Base-by-base conservation (phyloP, 2,113 vertebrate species). In the Andinoacara biseriatus region DNA sequence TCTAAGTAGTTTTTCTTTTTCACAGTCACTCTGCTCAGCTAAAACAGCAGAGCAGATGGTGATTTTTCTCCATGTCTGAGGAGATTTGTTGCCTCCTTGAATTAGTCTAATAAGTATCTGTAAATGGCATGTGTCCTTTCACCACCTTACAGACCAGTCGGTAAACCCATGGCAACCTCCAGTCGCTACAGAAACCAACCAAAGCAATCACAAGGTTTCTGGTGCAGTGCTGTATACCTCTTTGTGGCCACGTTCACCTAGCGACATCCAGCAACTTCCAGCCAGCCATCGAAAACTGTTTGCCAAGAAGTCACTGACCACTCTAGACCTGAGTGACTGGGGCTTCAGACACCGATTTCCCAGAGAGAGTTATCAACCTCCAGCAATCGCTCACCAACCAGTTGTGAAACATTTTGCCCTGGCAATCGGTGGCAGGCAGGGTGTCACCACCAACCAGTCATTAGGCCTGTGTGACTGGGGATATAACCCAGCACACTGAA, bases 1-100 rank as follows among this genome's bases (percentile, higher is more conserved):
- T 81, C 49, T 76, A 52, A 85, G 82, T 78, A 76, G 40, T 58
- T 85, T 82, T 60, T 80, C 69, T 58, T 85, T 85, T 85, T 61
- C 74, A 29, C 43, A 24, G 33, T 61, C 14, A 29, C 15, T 46
- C 38, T 3, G 18, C 35, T 59, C 63, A 24, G 76, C 80, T 31
- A n/a, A 46, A 69, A 79, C 60, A 78, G 81, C 65, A 75, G 69
- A 89, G 43, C 24, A 49, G 74, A 74, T 82, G 63, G 15, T 62
- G 40, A 84, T 31, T 49, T 57, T 74, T 57, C 10, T 46, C 31
- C 1, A 5, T 62, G 43, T 52, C 46, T 46, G 74, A 75, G 18
- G 5, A 59, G 13, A 59, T 58, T 22, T 80, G 18, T 5, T 49
- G 43, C 14, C 43, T 49, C 43, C 43, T 5, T 49, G 43, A 15